Conservation (phyloP, 2,888 invertebrate species). For the Syritta pipiens region DNA sequence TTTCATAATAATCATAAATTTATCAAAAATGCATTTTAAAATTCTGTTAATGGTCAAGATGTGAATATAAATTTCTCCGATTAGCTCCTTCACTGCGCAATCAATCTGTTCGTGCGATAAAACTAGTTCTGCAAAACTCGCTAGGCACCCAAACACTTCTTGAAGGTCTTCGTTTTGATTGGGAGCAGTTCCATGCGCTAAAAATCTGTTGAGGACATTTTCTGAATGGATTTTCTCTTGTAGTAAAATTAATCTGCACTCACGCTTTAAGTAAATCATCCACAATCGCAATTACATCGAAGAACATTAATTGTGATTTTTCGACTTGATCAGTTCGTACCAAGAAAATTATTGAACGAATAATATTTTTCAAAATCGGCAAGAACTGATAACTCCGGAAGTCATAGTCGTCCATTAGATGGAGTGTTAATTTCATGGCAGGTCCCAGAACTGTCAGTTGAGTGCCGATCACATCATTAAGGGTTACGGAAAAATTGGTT, state of each 20-base stretch:
- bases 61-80: conserved; percentile 32
- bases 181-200: background rate
- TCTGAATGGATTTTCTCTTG: background rate
- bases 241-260: background rate
- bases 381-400: conserved; percentile 39
- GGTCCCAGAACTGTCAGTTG: conserved; percentile 28
- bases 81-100: conserved; percentile 4
- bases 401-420: conserved; percentile 32
- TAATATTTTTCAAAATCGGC: conserved; percentile 49
- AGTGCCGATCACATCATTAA: conserved; percentile 34
- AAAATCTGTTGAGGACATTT: background rate
- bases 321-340: conserved; percentile 28
- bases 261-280: conserved; percentile 41
- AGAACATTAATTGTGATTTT: conserved; percentile 36
- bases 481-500: background rate
- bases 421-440: conserved; percentile 24
- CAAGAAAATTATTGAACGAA: conserved; percentile 36
- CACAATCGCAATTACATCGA: conserved; percentile 30
- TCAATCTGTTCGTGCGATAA: background rate
- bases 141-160: conserved; percentile 24
- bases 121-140: conserved; percentile 35
- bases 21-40: conserved; percentile 1
- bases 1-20: conserved; percentile 29
- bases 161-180: background rate
- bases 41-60: background rate